Evolutionary conservation across 2,888 invertebrate species (phyloP).

Genomic region (Lathronympha strigana): DNA sequence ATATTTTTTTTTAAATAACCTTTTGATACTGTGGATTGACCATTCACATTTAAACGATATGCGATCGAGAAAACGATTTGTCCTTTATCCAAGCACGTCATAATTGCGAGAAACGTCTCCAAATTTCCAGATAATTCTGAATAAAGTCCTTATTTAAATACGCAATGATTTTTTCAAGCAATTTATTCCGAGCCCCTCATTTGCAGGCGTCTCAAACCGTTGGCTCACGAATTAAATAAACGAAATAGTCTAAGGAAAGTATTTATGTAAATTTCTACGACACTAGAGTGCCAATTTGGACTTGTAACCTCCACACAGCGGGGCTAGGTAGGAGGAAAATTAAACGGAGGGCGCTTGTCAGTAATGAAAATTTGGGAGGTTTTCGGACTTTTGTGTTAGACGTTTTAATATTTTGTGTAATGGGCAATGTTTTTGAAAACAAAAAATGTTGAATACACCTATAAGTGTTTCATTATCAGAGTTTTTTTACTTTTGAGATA

Average conservation of each 20-base stretch:
- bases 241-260: constrained; percentile 41
- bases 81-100: neutral
- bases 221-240: constrained; percentile 39
- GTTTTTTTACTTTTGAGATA: no score
- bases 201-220: constrained; percentile 41
- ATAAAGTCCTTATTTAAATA: constrained; percentile 12
- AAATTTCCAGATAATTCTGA: constrained; percentile 27
- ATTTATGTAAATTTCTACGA: constrained; percentile 41
- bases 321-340: constrained; percentile 2
- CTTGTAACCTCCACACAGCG: constrained; percentile 36
- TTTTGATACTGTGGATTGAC: no score
- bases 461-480: no score
- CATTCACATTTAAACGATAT: neutral
- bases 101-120: constrained; percentile 11
- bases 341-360: constrained; percentile 18
- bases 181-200: constrained; percentile 34
- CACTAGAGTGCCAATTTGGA: constrained; percentile 40
- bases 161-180: constrained; percentile 33
- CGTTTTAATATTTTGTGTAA: neutral
- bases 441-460: no score
- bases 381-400: neutral
- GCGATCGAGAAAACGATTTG: no score
- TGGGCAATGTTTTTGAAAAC: neutral
- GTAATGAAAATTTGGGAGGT: constrained; percentile 32
- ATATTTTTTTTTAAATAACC: no score